Evolutionary conservation across 2,888 invertebrate genomes (phyloP).

Genomic region (Amblyjoppa fuscipennis): DNA sequence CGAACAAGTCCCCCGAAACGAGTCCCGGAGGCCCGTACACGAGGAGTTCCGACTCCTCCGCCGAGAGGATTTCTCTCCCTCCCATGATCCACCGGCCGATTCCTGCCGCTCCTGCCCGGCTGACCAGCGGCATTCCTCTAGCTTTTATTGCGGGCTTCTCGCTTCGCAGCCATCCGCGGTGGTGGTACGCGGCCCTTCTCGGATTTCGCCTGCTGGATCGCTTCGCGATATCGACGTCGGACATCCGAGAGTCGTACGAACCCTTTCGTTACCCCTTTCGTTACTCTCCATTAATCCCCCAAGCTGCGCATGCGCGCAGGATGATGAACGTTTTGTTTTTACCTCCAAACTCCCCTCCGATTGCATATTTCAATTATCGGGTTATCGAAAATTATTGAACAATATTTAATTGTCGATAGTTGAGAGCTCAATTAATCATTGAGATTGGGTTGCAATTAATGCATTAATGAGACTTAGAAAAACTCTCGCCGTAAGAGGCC

Average conservation of each 20-base stretch:
- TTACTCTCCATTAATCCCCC: slow-evolving; percentile 19
- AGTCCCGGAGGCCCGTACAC: slow-evolving; percentile 67
- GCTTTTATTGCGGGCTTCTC: slow-evolving; percentile 77
- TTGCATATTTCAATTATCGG: neutral
- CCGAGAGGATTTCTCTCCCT: slow-evolving; percentile 21
- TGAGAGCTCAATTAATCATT: no score
- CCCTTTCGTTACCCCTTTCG: slow-evolving; percentile 36
- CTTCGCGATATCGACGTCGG: slow-evolving; percentile 61
- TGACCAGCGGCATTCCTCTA: slow-evolving; percentile 75
- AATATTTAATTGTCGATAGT: no score
- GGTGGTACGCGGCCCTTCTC: slow-evolving; percentile 60
- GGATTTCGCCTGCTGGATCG: slow-evolving; percentile 62
- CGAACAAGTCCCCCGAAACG: slow-evolving; percentile 72
- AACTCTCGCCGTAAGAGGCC: no score
- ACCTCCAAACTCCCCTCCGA: neutral
- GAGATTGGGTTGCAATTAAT: neutral
- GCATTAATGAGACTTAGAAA: neutral
- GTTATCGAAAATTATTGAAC: no score
- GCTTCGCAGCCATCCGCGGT: slow-evolving; percentile 63
- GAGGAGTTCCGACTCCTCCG: slow-evolving; percentile 33
- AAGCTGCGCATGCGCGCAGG: neutral
- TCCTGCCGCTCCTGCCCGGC: neutral
- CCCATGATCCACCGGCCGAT: slow-evolving; percentile 6
- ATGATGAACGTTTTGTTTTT: neutral
- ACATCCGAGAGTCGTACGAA: slow-evolving; percentile 34